Evolutionary conservation across 2,113 vertebrate genomes (phyloP).

Genomic region (Hippocampus barbouri): DNA sequence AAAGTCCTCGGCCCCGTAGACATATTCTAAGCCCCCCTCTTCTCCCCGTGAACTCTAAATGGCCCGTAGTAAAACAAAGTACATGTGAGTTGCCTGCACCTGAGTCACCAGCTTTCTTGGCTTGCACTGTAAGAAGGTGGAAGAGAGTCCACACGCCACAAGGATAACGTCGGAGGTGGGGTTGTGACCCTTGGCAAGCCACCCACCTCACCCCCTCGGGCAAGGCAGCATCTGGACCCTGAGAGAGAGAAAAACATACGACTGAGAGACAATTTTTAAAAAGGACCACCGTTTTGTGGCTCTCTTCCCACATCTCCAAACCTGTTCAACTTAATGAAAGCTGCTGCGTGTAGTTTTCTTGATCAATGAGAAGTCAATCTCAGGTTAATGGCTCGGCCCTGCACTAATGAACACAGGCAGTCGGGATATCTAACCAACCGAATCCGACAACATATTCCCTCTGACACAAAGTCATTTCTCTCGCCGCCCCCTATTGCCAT

Average conservation of each 20-base stretch:
- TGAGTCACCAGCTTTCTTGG: slow-evolving; percentile 43
- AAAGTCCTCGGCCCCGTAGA: slow-evolving; percentile 18
- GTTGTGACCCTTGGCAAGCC: slow-evolving; percentile 83
- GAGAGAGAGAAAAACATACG: slow-evolving; percentile 8
- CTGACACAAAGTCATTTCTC: slow-evolving; percentile 66
- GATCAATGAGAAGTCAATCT: slow-evolving; percentile 68
- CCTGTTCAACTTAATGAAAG: slow-evolving; percentile 52
- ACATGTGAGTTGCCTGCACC: slow-evolving; percentile 39
- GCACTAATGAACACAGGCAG: slow-evolving; percentile 60
- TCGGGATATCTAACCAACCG: slow-evolving; percentile 49
- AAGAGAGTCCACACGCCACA: slow-evolving; percentile 90
- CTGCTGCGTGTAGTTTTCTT: slow-evolving; percentile 42
- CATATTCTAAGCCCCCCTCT: neutral
- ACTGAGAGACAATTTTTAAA: neutral
- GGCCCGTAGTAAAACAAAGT: slow-evolving; percentile 12
- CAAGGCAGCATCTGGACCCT: slow-evolving; percentile 64
- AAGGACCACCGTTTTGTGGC: neutral
- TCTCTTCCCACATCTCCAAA: slow-evolving; percentile 10
- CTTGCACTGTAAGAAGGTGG: slow-evolving; percentile 85
- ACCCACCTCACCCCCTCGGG: slow-evolving; percentile 79
- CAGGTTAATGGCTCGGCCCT: slow-evolving; percentile 66
- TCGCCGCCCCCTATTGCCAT: slow-evolving; percentile 21
- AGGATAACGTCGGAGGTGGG: slow-evolving; percentile 81
- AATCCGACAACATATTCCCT: slow-evolving; percentile 66
- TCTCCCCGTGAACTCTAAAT: slow-evolving; percentile 16